Evolutionary conservation across 1,140 invertebrate genomes (phyloP).

Genomic region (Drosophila willistoni): DNA sequence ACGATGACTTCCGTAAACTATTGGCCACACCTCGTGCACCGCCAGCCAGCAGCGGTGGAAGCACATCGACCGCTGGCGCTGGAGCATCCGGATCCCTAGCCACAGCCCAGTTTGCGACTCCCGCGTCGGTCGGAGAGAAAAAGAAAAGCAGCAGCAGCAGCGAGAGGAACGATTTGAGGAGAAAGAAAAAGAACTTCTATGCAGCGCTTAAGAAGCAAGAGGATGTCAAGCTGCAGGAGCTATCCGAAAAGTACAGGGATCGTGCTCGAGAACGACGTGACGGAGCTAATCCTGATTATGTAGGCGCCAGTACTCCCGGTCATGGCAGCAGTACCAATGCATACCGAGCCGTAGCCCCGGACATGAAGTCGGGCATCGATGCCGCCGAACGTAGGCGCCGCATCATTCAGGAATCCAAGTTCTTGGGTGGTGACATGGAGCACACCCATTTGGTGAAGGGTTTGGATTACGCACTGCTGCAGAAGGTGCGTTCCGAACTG

Average conservation of each 20-base stretch:
- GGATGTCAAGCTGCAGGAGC: slow-evolving; percentile 96
- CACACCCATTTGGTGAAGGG: slow-evolving; percentile 99
- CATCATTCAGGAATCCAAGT: slow-evolving; percentile 99
- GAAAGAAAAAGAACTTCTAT: slow-evolving; percentile 96
- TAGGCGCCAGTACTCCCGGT: slow-evolving; percentile 89
- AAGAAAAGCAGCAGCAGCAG: slow-evolving; percentile 81
- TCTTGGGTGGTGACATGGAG: slow-evolving; percentile 99
- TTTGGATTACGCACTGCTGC: slow-evolving; percentile 98
- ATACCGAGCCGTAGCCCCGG: slow-evolving; percentile 97
- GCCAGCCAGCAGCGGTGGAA: slow-evolving; percentile 82
- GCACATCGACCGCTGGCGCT: slow-evolving; percentile 9
- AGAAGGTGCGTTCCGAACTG: slow-evolving; percentile 96
- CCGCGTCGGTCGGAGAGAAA: slow-evolving; percentile 83
- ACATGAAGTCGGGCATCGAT: slow-evolving; percentile 96
- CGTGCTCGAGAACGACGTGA: slow-evolving; percentile 96
- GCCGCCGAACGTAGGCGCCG: slow-evolving; percentile 97
- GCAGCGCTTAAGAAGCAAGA: slow-evolving; percentile 97
- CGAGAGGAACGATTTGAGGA: slow-evolving; percentile 88
- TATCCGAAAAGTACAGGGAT: slow-evolving; percentile 97
- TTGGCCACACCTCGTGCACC: slow-evolving; percentile 95
- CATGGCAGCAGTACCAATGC: slow-evolving; percentile 87
- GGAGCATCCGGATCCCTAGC: slow-evolving; percentile 78
- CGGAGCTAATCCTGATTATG: slow-evolving; percentile 92
- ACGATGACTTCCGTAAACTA: slow-evolving; percentile 98
- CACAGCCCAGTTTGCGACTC: slow-evolving; percentile 75